Evolutionary conservation across 2,888 invertebrate species (phyloP).

Genomic region (Eilema sororculum): DNA sequence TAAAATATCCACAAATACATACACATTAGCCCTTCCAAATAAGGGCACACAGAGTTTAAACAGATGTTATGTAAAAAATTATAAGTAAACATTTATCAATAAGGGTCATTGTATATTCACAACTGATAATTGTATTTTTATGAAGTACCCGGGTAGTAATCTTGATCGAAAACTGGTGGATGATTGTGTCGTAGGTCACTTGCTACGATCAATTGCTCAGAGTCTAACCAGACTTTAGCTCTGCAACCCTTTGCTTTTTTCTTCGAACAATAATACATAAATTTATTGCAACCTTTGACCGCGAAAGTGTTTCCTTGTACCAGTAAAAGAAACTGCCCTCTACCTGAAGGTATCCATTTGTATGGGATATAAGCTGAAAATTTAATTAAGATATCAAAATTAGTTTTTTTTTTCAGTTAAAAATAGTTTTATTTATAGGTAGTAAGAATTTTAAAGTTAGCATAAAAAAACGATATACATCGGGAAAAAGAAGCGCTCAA

Average conservation of each 20-base stretch:
- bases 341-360: constrained; percentile 1
- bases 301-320: constrained; percentile 20
- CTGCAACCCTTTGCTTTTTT: constrained; percentile 7
- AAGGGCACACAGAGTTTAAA: too few species aligned
- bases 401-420: not conserved
- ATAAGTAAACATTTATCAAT: too few species aligned
- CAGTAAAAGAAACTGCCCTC: constrained; percentile 2
- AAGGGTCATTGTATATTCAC: too few species aligned
- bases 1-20: too few species aligned
- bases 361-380: constrained; percentile 17
- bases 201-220: not conserved
- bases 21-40: too few species aligned
- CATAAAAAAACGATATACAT: too few species aligned
- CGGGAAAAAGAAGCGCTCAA: too few species aligned
- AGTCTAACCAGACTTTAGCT: constrained; percentile 11
- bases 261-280: constrained; percentile 18
- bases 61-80: too few species aligned
- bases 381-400: not conserved
- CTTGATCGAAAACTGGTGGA: not conserved
- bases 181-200: constrained; percentile 17
- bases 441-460: too few species aligned
- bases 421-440: too few species aligned
- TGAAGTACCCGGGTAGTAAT: not conserved
- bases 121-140: not conserved
- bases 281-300: constrained; percentile 9